Evolutionary conservation across 1,140 invertebrate genomes (phyloP), one percentile per base, ranked within the genome.

Genomic region (Ceratina japonica): DNA sequence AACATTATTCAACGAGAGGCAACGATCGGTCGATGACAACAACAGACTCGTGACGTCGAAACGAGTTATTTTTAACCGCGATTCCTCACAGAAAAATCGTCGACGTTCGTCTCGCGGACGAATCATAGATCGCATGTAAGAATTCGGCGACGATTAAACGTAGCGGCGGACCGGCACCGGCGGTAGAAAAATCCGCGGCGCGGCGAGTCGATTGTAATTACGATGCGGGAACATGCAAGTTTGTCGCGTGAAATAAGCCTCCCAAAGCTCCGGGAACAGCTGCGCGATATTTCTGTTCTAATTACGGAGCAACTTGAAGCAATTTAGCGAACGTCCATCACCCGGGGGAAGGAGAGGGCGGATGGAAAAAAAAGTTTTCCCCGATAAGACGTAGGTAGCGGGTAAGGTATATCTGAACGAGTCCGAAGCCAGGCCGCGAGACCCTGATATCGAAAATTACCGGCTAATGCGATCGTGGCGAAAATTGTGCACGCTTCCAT

Each of bases 221-320:
- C 51, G 71, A 16, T 8, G 20, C 7, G 12, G 72, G 16, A 64
- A 37, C 62, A 13, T 65, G 72, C 62, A 66, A 16, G 62, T 66
- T 58, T 75, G 73, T 75, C 73, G 73, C 63, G 63, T 75, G 73
- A 75, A 75, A 64, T 37, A 64, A 65, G 62, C 62, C 61, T 52
- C 59, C 13, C 4, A 51, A 18, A 31, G 49, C 54, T 44, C 37
- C 37, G 37, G 37, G 37, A 64, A 75, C 73, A 58, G 73, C 62
- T 66, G 73, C 63, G 58, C 73, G 73, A 75, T 75, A 65, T 75
- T 75, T 75, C 73, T 59, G 73, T 65, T 58, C 73, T 66, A 75
- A 75, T 75, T 75, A 66, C 73, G 52, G 52, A n/a, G 52, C 52
- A 49, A 49, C 62, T 58, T 24, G 5, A 52, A 24, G 52, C 31